Base-by-base conservation (phyloP, 92 coral and sea anemone genomes). In the Heteractis magnifica region DNA sequence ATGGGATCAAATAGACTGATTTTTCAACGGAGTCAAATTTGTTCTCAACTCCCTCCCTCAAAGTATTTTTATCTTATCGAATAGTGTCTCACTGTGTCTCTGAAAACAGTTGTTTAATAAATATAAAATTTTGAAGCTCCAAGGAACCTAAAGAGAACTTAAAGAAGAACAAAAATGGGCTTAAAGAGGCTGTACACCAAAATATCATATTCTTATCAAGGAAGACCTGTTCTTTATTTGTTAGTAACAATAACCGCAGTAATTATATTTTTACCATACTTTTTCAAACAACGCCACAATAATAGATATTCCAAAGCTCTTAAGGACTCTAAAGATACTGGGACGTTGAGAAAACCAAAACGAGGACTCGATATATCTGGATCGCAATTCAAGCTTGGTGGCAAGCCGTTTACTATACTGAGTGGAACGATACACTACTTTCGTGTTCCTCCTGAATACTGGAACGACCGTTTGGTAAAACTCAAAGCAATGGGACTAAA, bases 401-500 rank as follows among this genome's bases (percentile, higher is more conserved):
- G 90, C 20, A 84, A 90, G 75, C 95, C 91, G 4, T 80, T 90
- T 78, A 88, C 90, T 77, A 92, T 94, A 20, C 85, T 94, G 0
- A 86, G 98, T 53, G 97, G 98, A 8, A 77, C 96, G 59, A 65
- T 94, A 7, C 98, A 94, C 62, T 94, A 94, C 51, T 94, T 94
- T 82, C 86, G 98, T 41, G 93, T 94, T 23, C 91, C 92, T 10
- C 94, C 94, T 6, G 94, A 90, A 49, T 94, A 94, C 79, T 94
- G 98, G 98, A 84, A 60, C 23, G 98, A 94, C 77, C 83, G 98
- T 19, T 88, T 94, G 52, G 70, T 82, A 16, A 94, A 94, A 65
- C 91, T 94, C 58, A 86, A 90, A 81, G 95, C 95, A 10, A 87
- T 94, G 95, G 98, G 98, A 70, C 72, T 94, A 20, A 94, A 94